phyloP scores from a whole-genome alignment of 2,113 vertebrate genomes.

The rabbit (Oryctolagus cuniculus) region mOryCun1.1 NC_091439.1:68612001-68612500 shows the following conservation, averaged over 20 bases:
- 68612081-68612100: not conserved
- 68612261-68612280: not conserved
- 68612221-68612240: not conserved
- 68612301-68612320: not conserved
- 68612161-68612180: not conserved
- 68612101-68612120: not conserved
- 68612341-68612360: not conserved
- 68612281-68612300: not conserved
- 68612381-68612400: not conserved
- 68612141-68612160: not conserved
- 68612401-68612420: not conserved
- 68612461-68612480: not conserved
- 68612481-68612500: not conserved
- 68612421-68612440: not conserved
- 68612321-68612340: not conserved
- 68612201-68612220: not conserved
- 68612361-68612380: not conserved
- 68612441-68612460: not conserved
- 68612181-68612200: not conserved
- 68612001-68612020: not conserved
- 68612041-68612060: not conserved
- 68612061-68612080: not conserved
- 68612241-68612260: not conserved
- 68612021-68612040: not conserved
- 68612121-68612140: not conserved